Base-by-base conservation (phyloP, 2,113 vertebrate genomes). In the Odocoileus virginianus region DNA sequence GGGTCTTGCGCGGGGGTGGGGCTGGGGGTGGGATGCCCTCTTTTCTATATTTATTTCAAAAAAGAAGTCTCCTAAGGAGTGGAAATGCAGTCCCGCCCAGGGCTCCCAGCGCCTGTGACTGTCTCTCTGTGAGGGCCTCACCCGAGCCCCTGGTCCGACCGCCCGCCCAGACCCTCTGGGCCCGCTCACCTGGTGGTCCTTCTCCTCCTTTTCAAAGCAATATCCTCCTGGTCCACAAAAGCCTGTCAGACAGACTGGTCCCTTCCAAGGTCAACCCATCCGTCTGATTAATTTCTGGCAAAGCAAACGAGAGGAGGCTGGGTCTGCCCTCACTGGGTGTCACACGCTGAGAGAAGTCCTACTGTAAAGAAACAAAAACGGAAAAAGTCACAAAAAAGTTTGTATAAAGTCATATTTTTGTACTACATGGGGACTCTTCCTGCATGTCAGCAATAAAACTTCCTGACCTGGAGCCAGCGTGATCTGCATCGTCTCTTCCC, bases 401-500 rank as follows among this genome's bases (percentile, higher is more conserved):
- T 99, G 99, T 99, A 99, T 99, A 99, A 99, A 99, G 99, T 99
- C 99, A 99, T 99, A 99, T 99, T 99, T 99, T 99, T 99, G 99
- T 99, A 99, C 99, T 99, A 99, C 99, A 99, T 99, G 99, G 95
- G 98, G 99, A 99, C 99, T 99, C 99, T 99, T 99, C 99, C 99
- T 99, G 99, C 99, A 99, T 99, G 99, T 99, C 99, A 99, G 99
- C 99, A 99, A 99, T 99, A 99, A 99, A 99, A 98, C 97, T 99
- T 98, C 98, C 97, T 98, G 98, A 89, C 89, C 98, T 99, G 99
- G 99, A 99, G 98, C 99, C 99, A 94, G 52, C 0, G 78, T 47
- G 23, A 40, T 52, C 43, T 79, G 28, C 52, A 0, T 0, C 14
- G 25, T 33, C 36, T 91, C 76, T 94, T 61, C 54, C 30, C 28